Evolutionary conservation across 2,113 vertebrate genomes (phyloP), one percentile per base, ranked within the genome.

Genomic region (Myotis davidii): DNA sequence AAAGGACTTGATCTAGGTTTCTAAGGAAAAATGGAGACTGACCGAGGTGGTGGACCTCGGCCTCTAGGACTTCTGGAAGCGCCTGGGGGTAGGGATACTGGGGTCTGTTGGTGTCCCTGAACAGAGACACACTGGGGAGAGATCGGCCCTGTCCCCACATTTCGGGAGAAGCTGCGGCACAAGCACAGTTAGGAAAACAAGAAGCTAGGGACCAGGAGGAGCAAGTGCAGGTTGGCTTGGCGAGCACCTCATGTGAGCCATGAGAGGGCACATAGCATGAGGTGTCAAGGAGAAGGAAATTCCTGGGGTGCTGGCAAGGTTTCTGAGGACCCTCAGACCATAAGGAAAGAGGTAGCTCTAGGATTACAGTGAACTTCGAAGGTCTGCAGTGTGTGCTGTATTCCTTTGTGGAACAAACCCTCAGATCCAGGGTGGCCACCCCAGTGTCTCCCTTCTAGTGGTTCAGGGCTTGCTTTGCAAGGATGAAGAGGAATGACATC

Each of bases 291-390:
- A 70, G 70, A 88, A 59, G 59, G 29, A 91, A 88, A 25, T 9
- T 56, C 34, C 61, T 4, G 10, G 32, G 56, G 5, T 32, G 34
- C 39, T 16, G 17, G 45, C 32, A 50, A 83, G 21, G 14, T 78
- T 37, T 79, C 32, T 18, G 27, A 67, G 59, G 29, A 45, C 29
- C 27, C 2, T 81, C 52, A 65, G 70, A 37, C 20, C 45, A 78
- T 79, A 92, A 42, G 13, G 59, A 85, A 90, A 67, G 45, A 84
- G 83, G 23, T 77, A 39, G 27, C 90, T 76, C 16, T 93, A 17
- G 88, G 67, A 90, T 84, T 95, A 48, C 21, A 79, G 52, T 61
- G 54, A 32, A 73, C 16, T 64, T 89, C 87, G 64, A 97, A 21
- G 11, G 37, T 88, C 73, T 94, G 27, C 42, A 85, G n/a, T 37